Evolutionary conservation across 2,797 vertebrate species (phyloP).

Genomic region (Aphelocoma californica): DNA sequence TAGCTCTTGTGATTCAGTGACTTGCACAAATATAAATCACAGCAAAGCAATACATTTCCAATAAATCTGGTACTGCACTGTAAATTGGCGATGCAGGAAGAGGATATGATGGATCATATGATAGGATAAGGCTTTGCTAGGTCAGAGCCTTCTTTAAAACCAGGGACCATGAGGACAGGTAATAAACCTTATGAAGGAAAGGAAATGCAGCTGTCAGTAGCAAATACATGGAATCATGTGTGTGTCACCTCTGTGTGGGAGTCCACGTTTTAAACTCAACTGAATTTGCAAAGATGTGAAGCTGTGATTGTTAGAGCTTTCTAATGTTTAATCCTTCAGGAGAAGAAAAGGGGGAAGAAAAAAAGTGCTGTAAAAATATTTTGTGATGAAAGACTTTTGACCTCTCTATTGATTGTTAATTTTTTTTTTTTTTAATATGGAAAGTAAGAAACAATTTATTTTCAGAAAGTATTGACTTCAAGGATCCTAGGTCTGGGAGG

Average conservation of each 20-base stretch:
- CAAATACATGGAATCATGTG: background rate
- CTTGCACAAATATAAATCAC: background rate
- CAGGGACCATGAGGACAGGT: background rate
- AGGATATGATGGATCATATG: background rate
- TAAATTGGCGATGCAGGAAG: background rate
- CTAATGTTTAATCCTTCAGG: background rate
- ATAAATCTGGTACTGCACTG: background rate
- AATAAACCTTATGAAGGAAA: background rate
- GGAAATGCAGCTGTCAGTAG: background rate
- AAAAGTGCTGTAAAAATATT: background rate
- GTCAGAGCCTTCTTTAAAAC: background rate
- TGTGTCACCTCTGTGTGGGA: background rate
- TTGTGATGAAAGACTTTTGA: background rate
- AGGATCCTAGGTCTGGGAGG: background rate
- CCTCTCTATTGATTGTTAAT: background rate
- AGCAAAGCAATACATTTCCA: background rate
- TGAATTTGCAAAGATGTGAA: background rate
- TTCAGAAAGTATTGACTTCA: conserved; percentile 34
- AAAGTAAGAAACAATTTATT: conserved; percentile 36
- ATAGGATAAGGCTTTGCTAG: background rate
- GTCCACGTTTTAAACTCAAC: background rate
- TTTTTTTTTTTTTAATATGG: conserved; percentile 22
- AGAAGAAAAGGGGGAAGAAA: background rate
- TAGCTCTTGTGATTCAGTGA: background rate
- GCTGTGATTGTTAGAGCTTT: background rate